Evolutionary conservation across 2,113 vertebrate species (phyloP).

Genomic region (Alethe diademata): DNA sequence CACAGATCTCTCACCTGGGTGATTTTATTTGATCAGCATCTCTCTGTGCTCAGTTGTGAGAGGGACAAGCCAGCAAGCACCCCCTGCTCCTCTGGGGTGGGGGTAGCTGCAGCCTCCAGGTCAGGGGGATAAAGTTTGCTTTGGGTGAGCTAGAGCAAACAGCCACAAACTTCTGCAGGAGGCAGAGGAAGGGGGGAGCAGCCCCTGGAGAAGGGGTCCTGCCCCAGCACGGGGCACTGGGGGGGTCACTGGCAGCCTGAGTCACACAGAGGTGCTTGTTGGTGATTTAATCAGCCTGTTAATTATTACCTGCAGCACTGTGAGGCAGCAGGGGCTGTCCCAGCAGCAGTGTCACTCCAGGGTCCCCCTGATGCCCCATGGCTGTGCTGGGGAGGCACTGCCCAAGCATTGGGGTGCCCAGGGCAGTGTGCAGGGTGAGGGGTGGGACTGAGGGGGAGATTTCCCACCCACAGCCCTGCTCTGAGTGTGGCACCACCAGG

Average conservation of each 20-base stretch:
- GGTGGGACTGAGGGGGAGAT: neutral
- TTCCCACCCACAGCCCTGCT: accelerated
- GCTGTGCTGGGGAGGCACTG: neutral
- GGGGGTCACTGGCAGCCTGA: neutral
- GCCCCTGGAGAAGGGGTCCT: neutral
- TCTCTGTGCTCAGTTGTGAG: neutral
- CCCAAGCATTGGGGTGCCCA: neutral
- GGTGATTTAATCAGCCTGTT: slow-evolving; percentile 37
- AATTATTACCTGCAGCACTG: slow-evolving; percentile 22
- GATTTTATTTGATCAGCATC: neutral
- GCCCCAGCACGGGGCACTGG: neutral
- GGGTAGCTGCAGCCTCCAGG: neutral
- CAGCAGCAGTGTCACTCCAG: neutral
- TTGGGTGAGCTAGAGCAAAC: neutral
- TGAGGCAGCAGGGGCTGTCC: accelerated
- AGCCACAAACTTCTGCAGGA: neutral
- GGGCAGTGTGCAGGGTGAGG: neutral
- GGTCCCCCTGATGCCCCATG: accelerated
- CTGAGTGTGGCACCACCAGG: neutral
- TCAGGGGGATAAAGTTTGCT: neutral
- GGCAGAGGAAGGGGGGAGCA: neutral
- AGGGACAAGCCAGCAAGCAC: neutral
- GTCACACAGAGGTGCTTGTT: neutral
- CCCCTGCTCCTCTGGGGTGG: neutral
- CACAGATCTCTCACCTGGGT: neutral